Base-by-base conservation (phyloP, 2,797 vertebrate genomes). In the Rhabdomys pumilio region DNA sequence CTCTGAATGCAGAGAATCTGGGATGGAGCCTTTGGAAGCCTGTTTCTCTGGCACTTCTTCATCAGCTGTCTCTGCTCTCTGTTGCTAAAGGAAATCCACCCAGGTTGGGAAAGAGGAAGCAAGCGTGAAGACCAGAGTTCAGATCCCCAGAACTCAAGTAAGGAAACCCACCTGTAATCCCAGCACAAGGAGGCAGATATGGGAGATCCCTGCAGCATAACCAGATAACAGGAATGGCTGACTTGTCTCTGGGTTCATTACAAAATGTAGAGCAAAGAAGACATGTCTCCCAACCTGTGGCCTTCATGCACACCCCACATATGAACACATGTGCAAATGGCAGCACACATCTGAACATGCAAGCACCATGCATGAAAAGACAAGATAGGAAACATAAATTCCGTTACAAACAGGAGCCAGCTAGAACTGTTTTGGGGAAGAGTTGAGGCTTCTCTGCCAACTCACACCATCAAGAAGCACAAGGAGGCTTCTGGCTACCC, bases 311-410 rank as follows among this genome's bases (percentile, higher is more conserved):
- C 26, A 20, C 15, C 38, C 7, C 59, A 20, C 38, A 63, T 38
- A 44, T 0, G 1, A 8, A 24, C 38, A 17, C 19, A 2, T 9
- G 7, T 5, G 4, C 26, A 44, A 15, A 63, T 1, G 1, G 9
- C 26, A 31, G 29, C 24, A 63, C 59, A 84, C 38, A 34, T 20
- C 15, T 3, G 15, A 65, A 65, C 82, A 84, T 47, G 59, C 26
- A 47, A 1, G 8, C 4, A 34, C 59, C 41, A 47, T 29, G 11
- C 9, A 6, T 20, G 59, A 6, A 83, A 41, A 83, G 57, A 83
- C 61, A 63, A 65, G 26, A 47, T 47, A 34, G 59, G 20, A 65
- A 44, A 84, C 65, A 12, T 34, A 84, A 12, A 65, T 34, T 20
- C 59, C 59, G 10, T n/a, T 69, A 20, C 31, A 69, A 69, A n/a